Percentiles rank a stretch among this genome's conserved stretches.
phyloP scores from a whole-genome alignment of 2,113 vertebrate species.

The Myocastor coypus region DNA sequence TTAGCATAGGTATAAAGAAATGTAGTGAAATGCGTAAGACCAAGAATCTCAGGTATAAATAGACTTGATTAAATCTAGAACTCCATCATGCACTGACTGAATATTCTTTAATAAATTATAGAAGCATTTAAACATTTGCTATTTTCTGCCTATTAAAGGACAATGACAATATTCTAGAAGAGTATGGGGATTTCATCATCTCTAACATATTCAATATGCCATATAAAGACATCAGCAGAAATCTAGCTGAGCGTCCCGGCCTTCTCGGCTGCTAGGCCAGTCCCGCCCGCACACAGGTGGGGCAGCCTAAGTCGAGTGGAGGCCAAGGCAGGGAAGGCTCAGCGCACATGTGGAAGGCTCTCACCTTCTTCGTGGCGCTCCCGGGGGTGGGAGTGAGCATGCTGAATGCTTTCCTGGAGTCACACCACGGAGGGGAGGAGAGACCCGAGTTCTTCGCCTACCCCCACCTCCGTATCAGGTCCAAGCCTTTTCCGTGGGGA shows the following conservation, averaged over 20 bases:
- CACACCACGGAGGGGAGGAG: too few relatives aligned
- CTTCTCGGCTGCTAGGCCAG: too few relatives aligned
- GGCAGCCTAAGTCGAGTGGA: too few relatives aligned
- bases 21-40: background rate
- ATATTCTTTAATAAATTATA: background rate
- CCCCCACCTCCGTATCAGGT: too few relatives aligned
- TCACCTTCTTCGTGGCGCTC: too few relatives aligned
- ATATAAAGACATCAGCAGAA: background rate
- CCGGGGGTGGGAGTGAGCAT: too few relatives aligned
- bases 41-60: background rate
- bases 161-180: background rate
- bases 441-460: too few relatives aligned
- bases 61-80: background rate
- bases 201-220: background rate
- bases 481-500: too few relatives aligned
- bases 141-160: slow-evolving; percentile 4
- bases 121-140: background rate
- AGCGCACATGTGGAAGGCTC: too few relatives aligned
- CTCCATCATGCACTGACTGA: background rate
- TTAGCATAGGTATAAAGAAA: background rate
- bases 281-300: too few relatives aligned
- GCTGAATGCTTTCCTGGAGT: too few relatives aligned
- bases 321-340: too few relatives aligned
- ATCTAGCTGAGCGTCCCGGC: background rate
- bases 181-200: background rate